phyloP scores from a whole-genome alignment of 1,140 invertebrate species.

The Anastrepha obliqua region DNA sequence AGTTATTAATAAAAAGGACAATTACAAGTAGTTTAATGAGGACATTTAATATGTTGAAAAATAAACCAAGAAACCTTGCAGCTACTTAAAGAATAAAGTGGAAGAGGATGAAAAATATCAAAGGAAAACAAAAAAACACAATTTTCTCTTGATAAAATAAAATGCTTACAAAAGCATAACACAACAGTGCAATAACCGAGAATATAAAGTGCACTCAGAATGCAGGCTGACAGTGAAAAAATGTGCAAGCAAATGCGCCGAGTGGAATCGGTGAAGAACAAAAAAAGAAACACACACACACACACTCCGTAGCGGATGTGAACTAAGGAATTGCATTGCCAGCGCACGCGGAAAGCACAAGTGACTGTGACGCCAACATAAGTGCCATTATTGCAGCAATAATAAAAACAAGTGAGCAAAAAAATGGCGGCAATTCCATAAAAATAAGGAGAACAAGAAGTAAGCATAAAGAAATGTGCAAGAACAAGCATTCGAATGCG shows the following conservation, averaged over 20 bases:
- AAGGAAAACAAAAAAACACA: neutral
- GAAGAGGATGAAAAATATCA: too few relatives aligned
- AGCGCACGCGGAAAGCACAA: neutral
- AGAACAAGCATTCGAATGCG: neutral
- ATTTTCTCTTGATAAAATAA: neutral
- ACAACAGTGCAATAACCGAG: conserved; percentile 15
- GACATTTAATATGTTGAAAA: neutral
- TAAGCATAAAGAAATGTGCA: neutral
- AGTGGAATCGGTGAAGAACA: neutral
- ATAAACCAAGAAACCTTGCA: neutral
- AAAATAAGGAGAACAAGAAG: neutral
- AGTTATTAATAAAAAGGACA: neutral
- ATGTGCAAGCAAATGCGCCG: neutral
- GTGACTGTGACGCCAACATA: conserved; percentile 31
- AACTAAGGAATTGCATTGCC: conserved; percentile 5
- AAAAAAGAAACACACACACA: neutral
- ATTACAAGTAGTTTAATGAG: neutral
- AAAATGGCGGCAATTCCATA: neutral
- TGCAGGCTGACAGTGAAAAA: conserved; percentile 17
- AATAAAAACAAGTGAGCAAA: conserved; percentile 1
- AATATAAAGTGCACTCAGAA: conserved; percentile 25
- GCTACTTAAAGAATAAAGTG: neutral
- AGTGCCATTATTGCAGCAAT: conserved; percentile 22
- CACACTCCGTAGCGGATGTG: neutral
- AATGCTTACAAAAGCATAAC: neutral